Evolutionary conservation across 2,113 vertebrate species (phyloP).

Genomic region (Onychorhynchus coronatus): DNA sequence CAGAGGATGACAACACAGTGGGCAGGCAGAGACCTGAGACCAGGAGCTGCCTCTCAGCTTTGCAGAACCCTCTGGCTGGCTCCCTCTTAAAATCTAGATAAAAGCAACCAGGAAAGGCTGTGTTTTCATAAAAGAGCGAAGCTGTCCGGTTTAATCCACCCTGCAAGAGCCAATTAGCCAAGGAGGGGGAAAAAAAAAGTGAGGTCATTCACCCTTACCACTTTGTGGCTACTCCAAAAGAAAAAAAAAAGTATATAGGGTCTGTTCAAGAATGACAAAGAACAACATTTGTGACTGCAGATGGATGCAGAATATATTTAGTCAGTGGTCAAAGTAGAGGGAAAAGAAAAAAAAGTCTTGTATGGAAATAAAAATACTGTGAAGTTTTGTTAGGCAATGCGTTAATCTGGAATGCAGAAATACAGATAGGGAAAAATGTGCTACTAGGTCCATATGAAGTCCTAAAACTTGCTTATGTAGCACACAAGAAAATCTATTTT

Average conservation of each 20-base stretch:
- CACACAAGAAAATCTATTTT: not conserved
- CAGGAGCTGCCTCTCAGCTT: rapidly evolving
- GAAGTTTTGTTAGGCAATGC: constrained; percentile 43
- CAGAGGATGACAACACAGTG: not conserved
- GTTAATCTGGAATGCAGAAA: constrained; percentile 49
- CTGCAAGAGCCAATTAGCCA: not conserved
- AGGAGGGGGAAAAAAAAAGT: not conserved
- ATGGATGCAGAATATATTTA: constrained; percentile 46
- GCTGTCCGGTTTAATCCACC: not conserved
- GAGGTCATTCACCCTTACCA: constrained; percentile 38
- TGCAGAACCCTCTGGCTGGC: not conserved
- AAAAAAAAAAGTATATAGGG: constrained; percentile 9
- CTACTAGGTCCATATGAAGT: not conserved
- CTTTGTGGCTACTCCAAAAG: constrained; percentile 49
- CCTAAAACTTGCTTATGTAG: constrained; percentile 1
- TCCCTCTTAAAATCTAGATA: not conserved
- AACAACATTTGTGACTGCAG: constrained; percentile 51
- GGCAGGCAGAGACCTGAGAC: not conserved
- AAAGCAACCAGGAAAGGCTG: not conserved
- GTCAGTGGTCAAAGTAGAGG: constrained; percentile 41
- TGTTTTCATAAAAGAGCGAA: not conserved
- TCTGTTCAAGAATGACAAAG: constrained; percentile 50
- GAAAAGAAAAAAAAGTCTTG: constrained; percentile 16
- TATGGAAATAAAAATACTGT: constrained; percentile 59
- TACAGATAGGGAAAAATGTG: constrained; percentile 46